Base-by-base conservation (phyloP, 2,888 invertebrate species). In the Drosophila macrospina region DNA sequence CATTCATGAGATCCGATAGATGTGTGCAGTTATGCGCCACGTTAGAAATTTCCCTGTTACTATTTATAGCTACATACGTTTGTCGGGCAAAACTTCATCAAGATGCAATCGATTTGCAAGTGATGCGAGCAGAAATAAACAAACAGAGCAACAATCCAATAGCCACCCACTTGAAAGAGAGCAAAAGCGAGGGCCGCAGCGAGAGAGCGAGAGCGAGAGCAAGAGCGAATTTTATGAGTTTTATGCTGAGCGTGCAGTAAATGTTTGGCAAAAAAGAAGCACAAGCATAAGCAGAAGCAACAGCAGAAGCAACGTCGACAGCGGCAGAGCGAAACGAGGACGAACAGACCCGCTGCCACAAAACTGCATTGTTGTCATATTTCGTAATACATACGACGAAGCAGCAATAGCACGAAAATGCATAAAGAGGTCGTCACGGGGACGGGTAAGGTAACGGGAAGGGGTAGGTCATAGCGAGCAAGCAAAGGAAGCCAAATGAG, bases 361-460 rank as follows among this genome's bases (percentile, higher is more conserved):
- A 89, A 80, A 86, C 88, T 90, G 90, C 90, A 90, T 89, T 90
- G 89, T 90, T 90, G 89, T 88, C 90, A 90, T 90, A 86, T 90
- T 90, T 90, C 90, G 90, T 89, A 90, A 90, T 88, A 62, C 32
- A 34, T 41, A 78, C 80, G 87, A 80, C 88, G 86, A 80, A 78
- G 75, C 87, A 89, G 90, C 87, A 79, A 76, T 78, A 75, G 57
- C 76, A 69, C 50, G 65, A 73, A 39, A 68, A 62, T 61, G 74
- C 47, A 50, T 20, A 67, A 37, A 34, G 30, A 37, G 30, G 42
- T n/a, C 26, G 16, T 28, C 7, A 5, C 26, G 37, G 44, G 48
- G 42, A 13, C 20, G 11, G 37, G 10, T 16, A 28, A 6, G 52
- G 24, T 13, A 37, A 26, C 37, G 26, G 15, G 5, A 28, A 28